These are phyloP conservation scores for Psophia crepitans DNA, from an alignment of 2,113 vertebrate genomes.

Conservation along the genomic window DNA sequence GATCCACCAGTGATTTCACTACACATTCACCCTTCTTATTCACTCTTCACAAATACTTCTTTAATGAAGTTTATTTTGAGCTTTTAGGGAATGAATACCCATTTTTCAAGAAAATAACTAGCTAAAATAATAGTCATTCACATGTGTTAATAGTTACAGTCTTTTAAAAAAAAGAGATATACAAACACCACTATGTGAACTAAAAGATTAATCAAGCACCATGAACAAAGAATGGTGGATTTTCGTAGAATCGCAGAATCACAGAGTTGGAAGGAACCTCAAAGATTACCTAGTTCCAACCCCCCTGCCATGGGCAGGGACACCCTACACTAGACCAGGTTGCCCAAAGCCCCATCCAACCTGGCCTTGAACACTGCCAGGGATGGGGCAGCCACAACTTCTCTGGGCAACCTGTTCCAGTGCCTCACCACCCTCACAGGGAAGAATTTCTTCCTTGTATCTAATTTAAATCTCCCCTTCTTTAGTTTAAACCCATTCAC, in stretches of 20 bases:
- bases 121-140: neutral
- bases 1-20: neutral
- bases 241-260: neutral
- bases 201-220: neutral
- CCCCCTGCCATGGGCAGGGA: too few relatives aligned
- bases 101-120: neutral
- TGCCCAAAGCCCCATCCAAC: too few relatives aligned
- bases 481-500: too few relatives aligned
- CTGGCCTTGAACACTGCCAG: too few relatives aligned
- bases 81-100: neutral
- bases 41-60: neutral
- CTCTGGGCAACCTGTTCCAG: too few relatives aligned
- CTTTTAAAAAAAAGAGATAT: neutral
- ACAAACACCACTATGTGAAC: neutral
- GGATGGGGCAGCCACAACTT: too few relatives aligned
- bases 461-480: too few relatives aligned
- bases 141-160: neutral
- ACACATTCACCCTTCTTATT: neutral
- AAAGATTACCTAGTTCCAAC: too few relatives aligned
- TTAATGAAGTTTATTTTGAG: neutral
- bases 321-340: too few relatives aligned
- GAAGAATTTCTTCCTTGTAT: too few relatives aligned
- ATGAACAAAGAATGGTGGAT: neutral
- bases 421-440: too few relatives aligned
- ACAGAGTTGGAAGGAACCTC: too few relatives aligned